phyloP scores from a whole-genome alignment of 2,797 vertebrate species.

The Diplodus puntazzo region DNA sequence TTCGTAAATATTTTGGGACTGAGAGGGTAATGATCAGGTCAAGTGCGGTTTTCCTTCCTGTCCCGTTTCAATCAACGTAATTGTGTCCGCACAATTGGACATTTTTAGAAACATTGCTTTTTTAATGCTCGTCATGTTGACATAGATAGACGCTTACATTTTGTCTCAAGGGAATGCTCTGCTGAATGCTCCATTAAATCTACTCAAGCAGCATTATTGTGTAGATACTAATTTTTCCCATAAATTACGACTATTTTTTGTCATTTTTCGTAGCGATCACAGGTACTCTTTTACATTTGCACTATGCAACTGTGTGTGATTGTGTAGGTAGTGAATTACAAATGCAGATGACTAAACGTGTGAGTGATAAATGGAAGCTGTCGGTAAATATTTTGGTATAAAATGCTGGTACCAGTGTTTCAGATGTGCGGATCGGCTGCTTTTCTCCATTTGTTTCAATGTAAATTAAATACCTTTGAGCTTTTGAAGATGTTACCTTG shows the following conservation, averaged over 20 bases:
- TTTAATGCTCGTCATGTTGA: constrained; percentile 30
- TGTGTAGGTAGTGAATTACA: not conserved
- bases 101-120: constrained; percentile 27
- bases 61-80: constrained; percentile 38
- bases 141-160: not conserved
- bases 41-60: constrained; percentile 62
- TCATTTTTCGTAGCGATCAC: not conserved
- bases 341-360: not conserved
- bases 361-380: not conserved
- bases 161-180: not conserved
- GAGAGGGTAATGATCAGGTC: constrained; percentile 34
- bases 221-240: not conserved
- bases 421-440: not conserved
- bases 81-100: constrained; percentile 33
- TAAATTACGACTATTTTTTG: not conserved
- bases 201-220: not conserved
- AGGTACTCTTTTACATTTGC: not conserved
- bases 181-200: not conserved
- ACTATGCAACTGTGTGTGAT: too few relatives aligned
- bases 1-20: constrained; percentile 45
- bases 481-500: not conserved
- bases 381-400: not conserved
- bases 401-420: not conserved
- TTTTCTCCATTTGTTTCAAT: not conserved
- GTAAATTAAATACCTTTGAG: not conserved